Conservation (phyloP, 1,140 invertebrate species). For the Drosophila ananassae region DNA sequence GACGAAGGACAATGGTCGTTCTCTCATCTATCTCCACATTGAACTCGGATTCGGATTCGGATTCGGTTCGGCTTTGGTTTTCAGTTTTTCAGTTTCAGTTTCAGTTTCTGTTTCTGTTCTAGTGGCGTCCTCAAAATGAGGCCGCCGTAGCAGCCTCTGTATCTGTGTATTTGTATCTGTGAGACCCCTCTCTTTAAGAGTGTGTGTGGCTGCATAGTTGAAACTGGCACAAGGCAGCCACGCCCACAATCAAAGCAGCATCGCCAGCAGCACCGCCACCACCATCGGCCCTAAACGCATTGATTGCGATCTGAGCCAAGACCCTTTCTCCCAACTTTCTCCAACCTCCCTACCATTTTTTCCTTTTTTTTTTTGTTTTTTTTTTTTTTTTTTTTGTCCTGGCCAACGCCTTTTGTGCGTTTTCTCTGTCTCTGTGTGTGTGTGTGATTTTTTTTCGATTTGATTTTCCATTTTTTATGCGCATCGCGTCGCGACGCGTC, state of each 20-base stretch:
- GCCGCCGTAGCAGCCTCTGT: constrained; percentile 36
- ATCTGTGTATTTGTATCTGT: constrained; percentile 26
- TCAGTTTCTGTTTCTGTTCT: constrained; percentile 37
- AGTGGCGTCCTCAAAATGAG: constrained; percentile 57
- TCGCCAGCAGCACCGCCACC: neutral
- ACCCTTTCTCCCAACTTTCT: neutral
- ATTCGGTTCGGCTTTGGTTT: constrained; percentile 17
- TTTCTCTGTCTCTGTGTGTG: neutral
- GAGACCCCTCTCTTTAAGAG: neutral
- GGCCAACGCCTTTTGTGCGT: constrained; percentile 64
- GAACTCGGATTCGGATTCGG: constrained; percentile 17
- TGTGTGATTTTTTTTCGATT: constrained; percentile 53
- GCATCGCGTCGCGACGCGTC: constrained; percentile 54
- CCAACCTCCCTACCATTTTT: constrained; percentile 6
- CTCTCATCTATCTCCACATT: constrained; percentile 1
- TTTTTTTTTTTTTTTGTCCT: constrained; percentile 1
- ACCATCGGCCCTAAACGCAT: constrained; percentile 25
- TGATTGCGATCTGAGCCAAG: constrained; percentile 47
- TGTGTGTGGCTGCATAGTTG: constrained; percentile 41
- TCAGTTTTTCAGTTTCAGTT: constrained; percentile 3
- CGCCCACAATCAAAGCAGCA: constrained; percentile 47
- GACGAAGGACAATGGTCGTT: constrained; percentile 27
- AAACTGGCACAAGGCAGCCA: constrained; percentile 75
- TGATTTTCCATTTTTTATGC: constrained; percentile 71
- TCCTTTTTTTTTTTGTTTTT: constrained; percentile 1